A percentile compares a stretch with the other conserved stretches of the same genome.
phyloP scores from a whole-genome alignment of 2,113 vertebrate genomes.

The Calonectris borealis region DNA sequence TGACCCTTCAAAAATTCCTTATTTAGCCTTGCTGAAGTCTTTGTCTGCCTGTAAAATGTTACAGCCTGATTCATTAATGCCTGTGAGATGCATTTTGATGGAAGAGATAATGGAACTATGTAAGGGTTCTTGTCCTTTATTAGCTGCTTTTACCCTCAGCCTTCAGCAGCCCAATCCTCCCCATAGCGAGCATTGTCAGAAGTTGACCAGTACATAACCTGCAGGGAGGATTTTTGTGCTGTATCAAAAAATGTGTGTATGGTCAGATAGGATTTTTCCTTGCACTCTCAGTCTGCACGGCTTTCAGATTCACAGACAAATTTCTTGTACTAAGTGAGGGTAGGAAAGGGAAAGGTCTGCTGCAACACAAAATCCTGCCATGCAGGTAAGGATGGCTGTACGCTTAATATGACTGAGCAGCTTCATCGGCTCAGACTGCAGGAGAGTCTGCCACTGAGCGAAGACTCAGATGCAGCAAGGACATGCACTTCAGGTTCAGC shows the following conservation, averaged over 20 bases:
- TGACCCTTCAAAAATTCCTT: slow-evolving; percentile 24
- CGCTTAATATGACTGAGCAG: background rate
- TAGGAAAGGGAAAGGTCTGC: background rate
- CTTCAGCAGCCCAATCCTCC: background rate
- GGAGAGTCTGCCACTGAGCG: background rate
- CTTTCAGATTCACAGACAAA: background rate
- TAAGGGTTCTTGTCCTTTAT: background rate
- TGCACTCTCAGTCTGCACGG: background rate
- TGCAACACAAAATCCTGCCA: background rate
- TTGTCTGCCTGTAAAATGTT: slow-evolving; percentile 22
- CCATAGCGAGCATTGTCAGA: background rate
- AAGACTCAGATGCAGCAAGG: background rate
- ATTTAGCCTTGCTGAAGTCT: background rate
- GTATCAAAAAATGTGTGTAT: background rate
- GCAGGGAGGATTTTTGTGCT: background rate
- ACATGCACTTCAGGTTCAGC: background rate
- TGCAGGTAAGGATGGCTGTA: background rate
- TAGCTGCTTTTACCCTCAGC: background rate
- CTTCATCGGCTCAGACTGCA: background rate
- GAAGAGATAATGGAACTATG: background rate
- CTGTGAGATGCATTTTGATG: background rate
- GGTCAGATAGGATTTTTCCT: background rate
- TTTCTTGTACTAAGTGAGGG: background rate
- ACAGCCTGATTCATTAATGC: background rate
- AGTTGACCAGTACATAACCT: background rate